Evolutionary conservation across 1,140 invertebrate genomes (phyloP).

Genomic region (Bradynema listronoti): DNA sequence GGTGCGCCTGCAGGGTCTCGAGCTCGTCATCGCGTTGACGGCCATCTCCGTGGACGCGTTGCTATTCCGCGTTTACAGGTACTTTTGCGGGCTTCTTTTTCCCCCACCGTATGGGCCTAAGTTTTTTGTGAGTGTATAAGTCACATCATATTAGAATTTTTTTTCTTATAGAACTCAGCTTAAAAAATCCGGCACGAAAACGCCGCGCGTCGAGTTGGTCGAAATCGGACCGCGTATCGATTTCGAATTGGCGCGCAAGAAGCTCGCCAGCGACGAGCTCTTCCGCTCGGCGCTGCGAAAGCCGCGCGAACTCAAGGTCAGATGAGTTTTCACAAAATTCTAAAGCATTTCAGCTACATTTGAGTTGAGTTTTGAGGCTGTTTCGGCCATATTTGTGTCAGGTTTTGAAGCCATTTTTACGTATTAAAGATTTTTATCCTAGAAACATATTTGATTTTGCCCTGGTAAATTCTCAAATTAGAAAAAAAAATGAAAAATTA

Average conservation of each 20-base stretch:
- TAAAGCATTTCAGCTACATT: constrained; percentile 5
- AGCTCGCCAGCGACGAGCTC: constrained; percentile 80
- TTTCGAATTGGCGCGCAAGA: constrained; percentile 73
- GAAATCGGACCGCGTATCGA: constrained; percentile 91
- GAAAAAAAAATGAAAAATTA: not conserved
- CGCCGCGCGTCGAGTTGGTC: constrained; percentile 79
- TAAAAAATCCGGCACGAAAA: constrained; percentile 76
- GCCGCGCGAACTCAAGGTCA: constrained; percentile 73
- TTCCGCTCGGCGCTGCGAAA: constrained; percentile 78
- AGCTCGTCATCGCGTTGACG: constrained; percentile 83
- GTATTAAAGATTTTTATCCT: not conserved
- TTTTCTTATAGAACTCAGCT: constrained; percentile 67
- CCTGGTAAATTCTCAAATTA: not conserved
- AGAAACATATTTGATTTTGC: not conserved
- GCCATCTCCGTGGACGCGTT: constrained; percentile 71
- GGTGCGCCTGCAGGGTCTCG: constrained; percentile 79
- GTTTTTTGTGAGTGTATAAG: constrained; percentile 1
- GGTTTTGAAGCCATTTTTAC: no score
- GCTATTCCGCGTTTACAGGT: constrained; percentile 77
- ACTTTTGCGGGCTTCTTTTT: constrained; percentile 31
- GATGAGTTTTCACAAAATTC: not conserved
- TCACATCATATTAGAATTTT: constrained; percentile 10
- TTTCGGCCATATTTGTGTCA: no score
- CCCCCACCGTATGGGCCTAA: not conserved
- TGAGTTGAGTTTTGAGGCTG: no score